Conservation (phyloP, 1,140 invertebrate genomes). For the Schlechtendalia chinensis region DNA sequence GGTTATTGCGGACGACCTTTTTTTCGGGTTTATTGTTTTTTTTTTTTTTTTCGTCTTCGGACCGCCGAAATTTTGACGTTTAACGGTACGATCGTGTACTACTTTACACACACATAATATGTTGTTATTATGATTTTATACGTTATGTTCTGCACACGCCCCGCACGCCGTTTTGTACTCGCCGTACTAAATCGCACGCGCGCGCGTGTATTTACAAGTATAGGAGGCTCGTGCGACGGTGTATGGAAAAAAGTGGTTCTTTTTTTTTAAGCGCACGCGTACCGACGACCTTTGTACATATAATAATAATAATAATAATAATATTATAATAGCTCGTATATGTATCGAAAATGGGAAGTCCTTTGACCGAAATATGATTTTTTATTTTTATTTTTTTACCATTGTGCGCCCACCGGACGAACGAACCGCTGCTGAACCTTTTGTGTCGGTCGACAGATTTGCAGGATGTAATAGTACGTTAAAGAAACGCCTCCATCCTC, state of each 20-base stretch:
- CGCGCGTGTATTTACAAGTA: no score
- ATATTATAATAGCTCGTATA: not conserved
- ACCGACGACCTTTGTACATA: not conserved
- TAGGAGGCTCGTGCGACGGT: not conserved
- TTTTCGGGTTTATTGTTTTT: not conserved
- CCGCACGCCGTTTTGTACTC: not conserved
- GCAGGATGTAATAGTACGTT: constrained; percentile 49
- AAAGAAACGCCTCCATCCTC: constrained; percentile 48
- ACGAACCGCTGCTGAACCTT: constrained; percentile 35
- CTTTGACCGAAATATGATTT: constrained; percentile 21
- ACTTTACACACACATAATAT: not conserved
- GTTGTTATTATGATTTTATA: not conserved
- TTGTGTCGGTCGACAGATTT: constrained; percentile 47
- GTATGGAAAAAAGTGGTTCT: no score
- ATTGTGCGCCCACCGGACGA: constrained; percentile 46
- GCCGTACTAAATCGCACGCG: no score
- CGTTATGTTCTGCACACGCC: not conserved
- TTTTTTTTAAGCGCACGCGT: constrained; percentile 17
- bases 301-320: not conserved
- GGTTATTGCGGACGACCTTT: not conserved
- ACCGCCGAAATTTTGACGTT: constrained; percentile 1
- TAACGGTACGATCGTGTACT: not conserved
- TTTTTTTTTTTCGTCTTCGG: not conserved
- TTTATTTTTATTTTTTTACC: constrained; percentile 1
- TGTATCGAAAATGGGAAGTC: constrained; percentile 30